Conservation (phyloP, 2,888 invertebrate genomes). For the Apantesis nais region DNA sequence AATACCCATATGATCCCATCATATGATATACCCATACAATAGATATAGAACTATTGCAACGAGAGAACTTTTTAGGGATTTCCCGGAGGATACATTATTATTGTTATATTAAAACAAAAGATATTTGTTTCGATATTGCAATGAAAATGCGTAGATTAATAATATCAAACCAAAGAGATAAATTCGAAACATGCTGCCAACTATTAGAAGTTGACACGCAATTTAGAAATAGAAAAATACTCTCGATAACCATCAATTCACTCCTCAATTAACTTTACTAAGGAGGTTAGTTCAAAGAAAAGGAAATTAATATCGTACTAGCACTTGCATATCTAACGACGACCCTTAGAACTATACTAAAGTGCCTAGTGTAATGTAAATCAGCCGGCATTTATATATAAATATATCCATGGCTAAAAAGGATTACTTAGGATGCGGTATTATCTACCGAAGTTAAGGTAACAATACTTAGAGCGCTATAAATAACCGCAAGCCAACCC, state of each 20-base stretch:
- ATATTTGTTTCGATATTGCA: background rate
- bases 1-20: too few species aligned
- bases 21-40: background rate
- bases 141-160: background rate
- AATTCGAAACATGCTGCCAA: background rate
- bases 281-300: background rate
- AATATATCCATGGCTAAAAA: background rate
- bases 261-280: background rate
- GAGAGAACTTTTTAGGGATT: background rate
- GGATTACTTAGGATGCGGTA: background rate
- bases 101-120: background rate
- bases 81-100: background rate
- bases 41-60: background rate
- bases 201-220: background rate
- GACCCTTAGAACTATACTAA: background rate
- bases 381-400: too few species aligned
- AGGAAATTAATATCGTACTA: background rate
- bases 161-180: background rate
- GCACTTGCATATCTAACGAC: background rate
- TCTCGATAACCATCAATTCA: background rate
- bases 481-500: conserved; percentile 65
- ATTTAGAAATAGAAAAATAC: too few species aligned
- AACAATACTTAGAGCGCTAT: conserved; percentile 45
- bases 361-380: background rate
- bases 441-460: conserved; percentile 1